Conservation (phyloP, 30 jellyfish, hydroid and myxozoan species). For the Turritopsis rubra region DNA sequence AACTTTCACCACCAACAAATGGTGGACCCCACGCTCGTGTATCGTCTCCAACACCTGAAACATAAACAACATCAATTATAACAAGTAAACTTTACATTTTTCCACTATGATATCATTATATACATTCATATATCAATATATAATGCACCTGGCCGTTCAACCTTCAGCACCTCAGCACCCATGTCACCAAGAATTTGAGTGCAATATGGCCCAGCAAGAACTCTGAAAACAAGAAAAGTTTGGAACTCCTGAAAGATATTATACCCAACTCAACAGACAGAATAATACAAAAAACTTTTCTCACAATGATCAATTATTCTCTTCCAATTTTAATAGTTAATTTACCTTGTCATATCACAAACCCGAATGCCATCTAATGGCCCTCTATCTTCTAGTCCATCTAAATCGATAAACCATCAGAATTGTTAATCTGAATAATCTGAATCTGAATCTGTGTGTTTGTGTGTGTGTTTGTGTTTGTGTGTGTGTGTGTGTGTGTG, state of each 20-base stretch:
- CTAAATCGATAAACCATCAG: not conserved
- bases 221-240: slow-evolving; percentile 36
- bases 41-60: slow-evolving; percentile 71
- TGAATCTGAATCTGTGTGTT: not conserved
- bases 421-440: not conserved
- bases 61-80: not conserved
- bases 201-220: slow-evolving; percentile 92
- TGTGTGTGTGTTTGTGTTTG: not conserved
- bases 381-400: slow-evolving; percentile 23
- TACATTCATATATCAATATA: too few relatives aligned
- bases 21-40: slow-evolving; percentile 96
- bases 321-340: not conserved
- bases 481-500: not conserved
- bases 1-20: slow-evolving; percentile 86
- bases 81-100: not conserved
- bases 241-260: not conserved
- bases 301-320: too few relatives aligned
- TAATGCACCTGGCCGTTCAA: slow-evolving; percentile 74
- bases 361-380: slow-evolving; percentile 50
- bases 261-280: not conserved
- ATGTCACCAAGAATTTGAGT: slow-evolving; percentile 88
- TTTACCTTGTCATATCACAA: slow-evolving; percentile 74
- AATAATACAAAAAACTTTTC: not conserved
- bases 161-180: slow-evolving; percentile 90
- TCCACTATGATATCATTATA: not conserved